Percentiles rank a stretch among this genome's conserved stretches.
These are phyloP conservation scores for Stichodactyla mertensii DNA, from an alignment of 64 coral and sea anemone genomes.

Conservation along the genomic window DNA sequence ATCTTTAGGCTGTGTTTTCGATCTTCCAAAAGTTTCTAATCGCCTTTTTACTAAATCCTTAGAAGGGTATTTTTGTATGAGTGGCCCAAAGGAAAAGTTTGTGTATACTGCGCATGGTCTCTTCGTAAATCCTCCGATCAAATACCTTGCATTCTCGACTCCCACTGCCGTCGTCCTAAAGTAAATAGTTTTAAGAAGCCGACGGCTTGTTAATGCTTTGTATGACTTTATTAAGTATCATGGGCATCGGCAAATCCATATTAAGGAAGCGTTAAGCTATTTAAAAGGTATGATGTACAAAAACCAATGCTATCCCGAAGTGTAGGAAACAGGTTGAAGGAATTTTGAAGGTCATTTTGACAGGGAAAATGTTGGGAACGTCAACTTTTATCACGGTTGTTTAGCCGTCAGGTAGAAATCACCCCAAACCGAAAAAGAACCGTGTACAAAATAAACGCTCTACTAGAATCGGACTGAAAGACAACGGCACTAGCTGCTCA, in stretches of 20 bases:
- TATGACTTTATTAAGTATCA: not conserved
- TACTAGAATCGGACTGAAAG: not conserved
- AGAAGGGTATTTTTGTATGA: no score
- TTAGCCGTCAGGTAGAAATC: no score
- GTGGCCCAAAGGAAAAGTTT: not conserved
- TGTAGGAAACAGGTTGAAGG: not conserved
- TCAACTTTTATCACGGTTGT: not conserved
- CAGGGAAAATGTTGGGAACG: not conserved
- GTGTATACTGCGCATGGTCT: not conserved
- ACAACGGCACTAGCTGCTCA: not conserved
- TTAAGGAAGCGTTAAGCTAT: not conserved
- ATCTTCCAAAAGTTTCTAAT: no score
- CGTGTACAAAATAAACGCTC: not conserved
- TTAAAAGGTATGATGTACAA: not conserved
- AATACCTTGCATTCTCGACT: not conserved
- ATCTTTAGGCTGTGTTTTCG: no score
- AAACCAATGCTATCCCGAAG: not conserved
- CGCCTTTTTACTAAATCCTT: no score
- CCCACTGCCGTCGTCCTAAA: not conserved
- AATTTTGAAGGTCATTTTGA: not conserved
- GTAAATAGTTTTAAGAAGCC: not conserved
- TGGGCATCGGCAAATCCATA: not conserved
- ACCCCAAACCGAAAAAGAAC: not conserved
- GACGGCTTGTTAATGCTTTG: not conserved
- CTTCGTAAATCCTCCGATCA: not conserved